A percentile compares a stretch with the other conserved stretches of the same genome.
Evolutionary conservation across 1,140 invertebrate species (phyloP).

Genomic region (Dryas iulia): DNA sequence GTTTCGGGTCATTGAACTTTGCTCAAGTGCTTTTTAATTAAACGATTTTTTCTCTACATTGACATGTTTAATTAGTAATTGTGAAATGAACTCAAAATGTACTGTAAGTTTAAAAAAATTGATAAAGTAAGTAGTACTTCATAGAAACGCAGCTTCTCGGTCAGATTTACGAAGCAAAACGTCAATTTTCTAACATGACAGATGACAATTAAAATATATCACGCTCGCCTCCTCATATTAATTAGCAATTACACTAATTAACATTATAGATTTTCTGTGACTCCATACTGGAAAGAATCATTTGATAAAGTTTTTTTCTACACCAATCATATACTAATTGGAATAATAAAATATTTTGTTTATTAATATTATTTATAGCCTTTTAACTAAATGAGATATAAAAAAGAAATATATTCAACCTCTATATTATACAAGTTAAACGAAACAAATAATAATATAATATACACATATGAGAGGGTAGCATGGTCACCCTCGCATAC

Average conservation of each 20-base stretch:
- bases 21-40: background rate
- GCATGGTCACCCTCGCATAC: constrained; percentile 22
- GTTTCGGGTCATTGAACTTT: background rate
- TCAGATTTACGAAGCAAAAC: constrained; percentile 7
- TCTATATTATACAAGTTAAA: background rate
- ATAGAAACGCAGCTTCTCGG: background rate
- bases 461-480: background rate
- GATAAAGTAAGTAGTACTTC: background rate
- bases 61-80: background rate
- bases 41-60: background rate
- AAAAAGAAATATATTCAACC: too few relatives aligned
- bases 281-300: background rate
- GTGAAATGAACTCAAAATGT: too few relatives aligned
- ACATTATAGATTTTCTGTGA: background rate
- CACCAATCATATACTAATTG: background rate
- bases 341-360: background rate
- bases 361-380: too few relatives aligned
- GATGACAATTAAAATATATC: constrained; percentile 17
- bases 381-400: too few relatives aligned
- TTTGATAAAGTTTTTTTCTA: background rate
- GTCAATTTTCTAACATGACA: constrained; percentile 18
- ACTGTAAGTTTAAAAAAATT: background rate
- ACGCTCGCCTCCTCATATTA: background rate
- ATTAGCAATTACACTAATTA: constrained; percentile 13
- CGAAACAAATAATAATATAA: background rate